Percentiles rank a stretch among this genome's conserved stretches.
These are phyloP conservation scores for Camponotus pennsylvanicus DNA, from an alignment of 1,140 invertebrate species.

Conservation along the genomic window DNA sequence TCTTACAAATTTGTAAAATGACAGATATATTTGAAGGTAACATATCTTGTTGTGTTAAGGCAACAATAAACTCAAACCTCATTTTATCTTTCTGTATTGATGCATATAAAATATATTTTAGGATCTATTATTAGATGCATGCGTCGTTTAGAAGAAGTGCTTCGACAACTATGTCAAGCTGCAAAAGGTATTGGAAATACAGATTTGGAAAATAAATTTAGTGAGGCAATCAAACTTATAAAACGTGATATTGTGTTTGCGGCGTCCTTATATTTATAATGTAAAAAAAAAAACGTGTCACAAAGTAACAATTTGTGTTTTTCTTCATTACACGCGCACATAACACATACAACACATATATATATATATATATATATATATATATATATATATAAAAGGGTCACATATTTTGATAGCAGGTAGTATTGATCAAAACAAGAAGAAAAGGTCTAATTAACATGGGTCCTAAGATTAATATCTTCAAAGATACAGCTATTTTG, in stretches of 20 bases:
- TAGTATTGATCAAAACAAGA: no score
- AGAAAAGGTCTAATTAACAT: no score
- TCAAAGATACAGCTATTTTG: no score
- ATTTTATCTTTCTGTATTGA: constrained; percentile 37
- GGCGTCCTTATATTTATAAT: constrained; percentile 98
- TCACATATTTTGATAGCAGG: no score
- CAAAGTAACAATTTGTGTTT: constrained; percentile 23
- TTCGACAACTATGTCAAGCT: constrained; percentile 98
- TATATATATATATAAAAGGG: no score
- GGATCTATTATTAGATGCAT: constrained; percentile 99
- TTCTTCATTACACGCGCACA: constrained; percentile 17
- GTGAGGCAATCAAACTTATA: constrained; percentile 95
- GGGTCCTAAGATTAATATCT: no score
- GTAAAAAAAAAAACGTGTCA: constrained; percentile 24
- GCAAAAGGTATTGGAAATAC: constrained; percentile 98
- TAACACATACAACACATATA: constrained; percentile 42
- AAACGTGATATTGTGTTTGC: constrained; percentile 99
- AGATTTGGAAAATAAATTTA: constrained; percentile 98
- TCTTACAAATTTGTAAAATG: constrained; percentile 97
- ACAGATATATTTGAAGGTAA: constrained; percentile 99
- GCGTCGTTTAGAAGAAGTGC: constrained; percentile 97
- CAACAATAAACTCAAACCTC: not conserved
- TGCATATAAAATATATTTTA: constrained; percentile 81
- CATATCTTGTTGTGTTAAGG: not conserved
- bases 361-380: constrained; percentile 8